phyloP scores from a whole-genome alignment of 1,140 invertebrate genomes.

The Procambarus clarkii region DNA sequence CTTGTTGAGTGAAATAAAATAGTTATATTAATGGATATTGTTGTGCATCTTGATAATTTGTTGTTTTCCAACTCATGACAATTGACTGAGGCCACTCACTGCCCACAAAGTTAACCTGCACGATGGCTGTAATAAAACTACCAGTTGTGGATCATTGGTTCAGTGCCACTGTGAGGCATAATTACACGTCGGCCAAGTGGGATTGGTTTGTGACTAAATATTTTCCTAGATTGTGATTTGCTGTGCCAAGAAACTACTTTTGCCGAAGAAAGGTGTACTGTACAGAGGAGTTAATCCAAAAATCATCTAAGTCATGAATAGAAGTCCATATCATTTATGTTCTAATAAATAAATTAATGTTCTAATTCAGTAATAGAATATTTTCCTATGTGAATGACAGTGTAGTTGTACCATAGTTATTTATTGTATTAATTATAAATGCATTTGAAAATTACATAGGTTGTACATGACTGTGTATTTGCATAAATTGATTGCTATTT shows the following conservation, averaged over 20 bases:
- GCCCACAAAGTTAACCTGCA: slow-evolving; percentile 30
- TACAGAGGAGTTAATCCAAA: slow-evolving; percentile 43
- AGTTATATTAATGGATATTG: slow-evolving; percentile 43
- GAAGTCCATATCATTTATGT: slow-evolving; percentile 64
- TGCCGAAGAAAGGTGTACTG: slow-evolving; percentile 51
- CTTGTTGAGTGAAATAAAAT: slow-evolving; percentile 37
- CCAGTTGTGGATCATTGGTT: background rate
- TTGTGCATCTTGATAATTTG: slow-evolving; percentile 53
- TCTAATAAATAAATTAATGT: slow-evolving; percentile 60
- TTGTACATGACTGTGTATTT: slow-evolving; percentile 31
- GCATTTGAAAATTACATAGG: slow-evolving; percentile 54
- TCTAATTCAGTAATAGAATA: slow-evolving; percentile 62
- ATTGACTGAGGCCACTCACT: slow-evolving; percentile 17
- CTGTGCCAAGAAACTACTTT: slow-evolving; percentile 64
- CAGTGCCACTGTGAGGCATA: background rate
- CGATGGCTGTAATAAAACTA: background rate
- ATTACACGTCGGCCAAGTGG: background rate
- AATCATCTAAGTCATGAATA: slow-evolving; percentile 57
- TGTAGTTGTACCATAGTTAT: slow-evolving; percentile 66
- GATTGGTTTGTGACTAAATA: slow-evolving; percentile 35
- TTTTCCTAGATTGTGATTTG: slow-evolving; percentile 67
- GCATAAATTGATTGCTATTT: slow-evolving; percentile 33
- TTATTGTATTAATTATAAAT: slow-evolving; percentile 64
- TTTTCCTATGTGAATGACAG: slow-evolving; percentile 65
- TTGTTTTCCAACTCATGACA: slow-evolving; percentile 29